Percentiles rank a stretch among this genome's conserved stretches.
These are phyloP conservation scores for Megaleporinus macrocephalus DNA, from an alignment of 2,113 vertebrate species.

Conservation along the genomic window DNA sequence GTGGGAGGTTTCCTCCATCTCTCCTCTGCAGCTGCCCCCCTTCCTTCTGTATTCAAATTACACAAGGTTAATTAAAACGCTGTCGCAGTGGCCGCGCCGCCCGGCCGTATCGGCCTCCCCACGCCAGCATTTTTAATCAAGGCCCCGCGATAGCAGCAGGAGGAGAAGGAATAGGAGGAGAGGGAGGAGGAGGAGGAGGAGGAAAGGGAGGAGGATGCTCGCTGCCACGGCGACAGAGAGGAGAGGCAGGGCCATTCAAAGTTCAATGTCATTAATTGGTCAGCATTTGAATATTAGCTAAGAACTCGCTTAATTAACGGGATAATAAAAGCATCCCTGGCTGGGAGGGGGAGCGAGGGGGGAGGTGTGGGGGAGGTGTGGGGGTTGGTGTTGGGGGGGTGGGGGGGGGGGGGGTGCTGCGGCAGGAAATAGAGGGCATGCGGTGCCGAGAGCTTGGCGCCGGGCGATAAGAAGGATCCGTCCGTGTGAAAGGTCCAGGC, in stretches of 20 bases:
- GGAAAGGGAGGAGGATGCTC: slow-evolving; percentile 5
- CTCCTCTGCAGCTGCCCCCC: slow-evolving; percentile 32
- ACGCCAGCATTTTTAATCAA: slow-evolving; percentile 73
- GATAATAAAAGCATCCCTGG: slow-evolving; percentile 80
- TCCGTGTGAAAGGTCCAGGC: slow-evolving; percentile 80
- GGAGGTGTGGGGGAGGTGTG: slow-evolving; percentile 65
- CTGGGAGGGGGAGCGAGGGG: slow-evolving; percentile 57
- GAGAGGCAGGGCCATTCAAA: slow-evolving; percentile 76
- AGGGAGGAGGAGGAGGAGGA: slow-evolving; percentile 14
- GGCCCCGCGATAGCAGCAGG: slow-evolving; percentile 66
- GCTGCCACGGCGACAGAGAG: slow-evolving; percentile 68
- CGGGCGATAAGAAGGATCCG: slow-evolving; percentile 64
- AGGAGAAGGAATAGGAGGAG: slow-evolving; percentile 61
- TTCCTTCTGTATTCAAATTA: slow-evolving; percentile 80
- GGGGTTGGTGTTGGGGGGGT: slow-evolving; percentile 46
- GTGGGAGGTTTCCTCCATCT: not conserved
- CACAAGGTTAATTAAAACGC: slow-evolving; percentile 87
- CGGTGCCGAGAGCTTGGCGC: slow-evolving; percentile 43
- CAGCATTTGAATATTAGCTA: slow-evolving; percentile 86
- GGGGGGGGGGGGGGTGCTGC: slow-evolving; percentile 47
- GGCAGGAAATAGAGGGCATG: slow-evolving; percentile 54
- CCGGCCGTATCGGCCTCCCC: slow-evolving; percentile 78
- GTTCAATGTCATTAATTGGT: slow-evolving; percentile 87
- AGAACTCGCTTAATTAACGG: slow-evolving; percentile 85
- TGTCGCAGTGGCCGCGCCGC: slow-evolving; percentile 74